These are phyloP conservation scores for Scaptomyza flava DNA, from an alignment of 2,888 invertebrate genomes.

Conservation along the genomic window DNA sequence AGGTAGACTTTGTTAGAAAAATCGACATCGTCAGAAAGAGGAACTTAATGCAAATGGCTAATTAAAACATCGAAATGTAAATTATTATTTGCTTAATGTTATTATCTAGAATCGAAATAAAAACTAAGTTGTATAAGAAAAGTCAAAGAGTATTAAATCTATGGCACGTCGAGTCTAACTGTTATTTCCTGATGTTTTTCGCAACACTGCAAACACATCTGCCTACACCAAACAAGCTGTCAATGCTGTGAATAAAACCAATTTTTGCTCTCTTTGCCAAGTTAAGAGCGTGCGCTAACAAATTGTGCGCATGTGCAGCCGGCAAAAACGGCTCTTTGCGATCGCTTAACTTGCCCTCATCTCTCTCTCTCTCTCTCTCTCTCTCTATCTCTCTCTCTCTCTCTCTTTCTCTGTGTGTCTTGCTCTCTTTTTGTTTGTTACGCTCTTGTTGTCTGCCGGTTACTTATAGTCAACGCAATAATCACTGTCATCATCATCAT, in stretches of 20 bases:
- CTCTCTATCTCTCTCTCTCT: not conserved
- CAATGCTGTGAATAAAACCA: not conserved
- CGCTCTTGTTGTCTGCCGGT: conserved; percentile 45
- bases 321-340: conserved; percentile 39
- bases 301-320: conserved; percentile 52
- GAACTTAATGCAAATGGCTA: too few relatives aligned
- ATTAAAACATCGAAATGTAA: too few relatives aligned
- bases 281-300: conserved; percentile 34
- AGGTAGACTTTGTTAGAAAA: not conserved
- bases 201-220: conserved; percentile 11
- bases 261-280: conserved; percentile 46
- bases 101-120: not conserved
- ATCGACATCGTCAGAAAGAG: not conserved
- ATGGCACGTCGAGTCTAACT: not conserved
- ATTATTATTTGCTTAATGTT: too few relatives aligned
- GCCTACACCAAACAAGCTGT: not conserved
- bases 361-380: conserved; percentile 8
- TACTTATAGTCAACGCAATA: conserved; percentile 28
- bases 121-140: not conserved
- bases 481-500: conserved; percentile 18
- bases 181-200: not conserved
- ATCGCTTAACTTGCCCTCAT: conserved; percentile 6
- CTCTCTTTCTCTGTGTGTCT: conserved; percentile 6
- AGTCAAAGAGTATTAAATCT: not conserved
- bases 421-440: conserved; percentile 16